These are phyloP conservation scores for Cassiopea xamachana DNA, from an alignment of 30 jellyfish, hydroid and myxozoan genomes.

Conservation along the genomic window DNA sequence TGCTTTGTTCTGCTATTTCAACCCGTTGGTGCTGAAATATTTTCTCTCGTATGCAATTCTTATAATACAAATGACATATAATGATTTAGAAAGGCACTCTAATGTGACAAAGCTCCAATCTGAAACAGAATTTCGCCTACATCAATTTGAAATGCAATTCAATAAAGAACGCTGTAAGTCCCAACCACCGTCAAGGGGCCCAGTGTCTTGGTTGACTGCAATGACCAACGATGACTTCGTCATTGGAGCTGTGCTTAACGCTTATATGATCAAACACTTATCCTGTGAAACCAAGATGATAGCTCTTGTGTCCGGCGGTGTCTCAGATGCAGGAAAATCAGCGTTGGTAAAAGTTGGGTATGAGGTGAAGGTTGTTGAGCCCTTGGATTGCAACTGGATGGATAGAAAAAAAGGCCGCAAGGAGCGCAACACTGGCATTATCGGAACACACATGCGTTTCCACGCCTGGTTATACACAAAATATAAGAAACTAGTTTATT, in stretches of 20 bases:
- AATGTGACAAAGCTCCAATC: conserved; percentile 69
- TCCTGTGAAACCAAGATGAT: conserved; percentile 93
- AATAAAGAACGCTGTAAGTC: conserved; percentile 65
- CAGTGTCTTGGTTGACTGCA: conserved; percentile 96
- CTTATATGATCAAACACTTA: conserved; percentile 70
- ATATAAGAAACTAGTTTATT: conserved; percentile 72
- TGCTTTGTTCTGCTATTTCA: conserved; percentile 9
- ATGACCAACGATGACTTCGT: conserved; percentile 97
- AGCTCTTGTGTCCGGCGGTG: conserved; percentile 91
- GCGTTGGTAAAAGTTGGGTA: conserved; percentile 89
- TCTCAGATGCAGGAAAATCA: conserved; percentile 63
- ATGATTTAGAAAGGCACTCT: conserved; percentile 69
- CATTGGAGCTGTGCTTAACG: conserved; percentile 88
- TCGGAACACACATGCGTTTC: conserved; percentile 98
- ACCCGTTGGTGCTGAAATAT: conserved; percentile 72
- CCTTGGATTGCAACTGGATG: conserved; percentile 99
- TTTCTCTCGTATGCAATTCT: conserved; percentile 52
- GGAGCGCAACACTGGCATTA: conserved; percentile 88
- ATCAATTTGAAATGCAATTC: conserved; percentile 82
- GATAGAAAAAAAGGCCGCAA: conserved; percentile 85
- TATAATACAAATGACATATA: conserved; percentile 52
- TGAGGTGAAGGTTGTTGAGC: conserved; percentile 91
- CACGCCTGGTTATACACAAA: conserved; percentile 96
- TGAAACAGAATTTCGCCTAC: conserved; percentile 83
- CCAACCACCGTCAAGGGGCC: conserved; percentile 25